phyloP scores from a whole-genome alignment of 2,113 vertebrate genomes.

The Calonectris borealis region DNA sequence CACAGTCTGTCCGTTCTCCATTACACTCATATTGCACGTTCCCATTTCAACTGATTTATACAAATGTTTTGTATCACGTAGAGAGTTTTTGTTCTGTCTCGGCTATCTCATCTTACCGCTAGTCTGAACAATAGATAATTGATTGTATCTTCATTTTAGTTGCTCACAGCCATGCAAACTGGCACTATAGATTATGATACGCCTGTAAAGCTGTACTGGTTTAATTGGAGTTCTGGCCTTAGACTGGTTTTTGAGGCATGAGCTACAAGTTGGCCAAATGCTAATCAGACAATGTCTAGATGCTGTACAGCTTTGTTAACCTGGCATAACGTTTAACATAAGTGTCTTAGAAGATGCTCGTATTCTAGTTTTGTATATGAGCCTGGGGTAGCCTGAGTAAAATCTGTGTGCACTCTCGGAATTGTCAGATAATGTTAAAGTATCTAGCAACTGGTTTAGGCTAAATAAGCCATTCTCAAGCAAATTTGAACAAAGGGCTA shows the following conservation, averaged over 20 bases:
- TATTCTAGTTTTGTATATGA: not conserved
- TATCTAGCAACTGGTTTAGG: not conserved
- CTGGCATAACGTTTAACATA: not conserved
- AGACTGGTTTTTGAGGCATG: not conserved
- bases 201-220: not conserved
- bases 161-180: not conserved
- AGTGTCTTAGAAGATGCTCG: not conserved
- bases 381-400: not conserved
- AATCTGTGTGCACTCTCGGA: not conserved
- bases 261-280: not conserved
- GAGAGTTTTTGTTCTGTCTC: not conserved
- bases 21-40: not conserved
- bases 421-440: not conserved
- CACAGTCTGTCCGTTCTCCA: not conserved
- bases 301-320: not conserved
- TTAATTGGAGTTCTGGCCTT: not conserved
- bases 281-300: not conserved
- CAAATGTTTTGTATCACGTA: not conserved
- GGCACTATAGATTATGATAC: not conserved
- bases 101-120: not conserved
- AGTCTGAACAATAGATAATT: not conserved
- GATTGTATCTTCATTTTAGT: not conserved
- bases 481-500: not conserved
- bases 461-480: not conserved
- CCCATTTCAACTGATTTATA: not conserved